Conservation (phyloP, 2,797 vertebrate genomes). For the Strix occidentalis region DNA sequence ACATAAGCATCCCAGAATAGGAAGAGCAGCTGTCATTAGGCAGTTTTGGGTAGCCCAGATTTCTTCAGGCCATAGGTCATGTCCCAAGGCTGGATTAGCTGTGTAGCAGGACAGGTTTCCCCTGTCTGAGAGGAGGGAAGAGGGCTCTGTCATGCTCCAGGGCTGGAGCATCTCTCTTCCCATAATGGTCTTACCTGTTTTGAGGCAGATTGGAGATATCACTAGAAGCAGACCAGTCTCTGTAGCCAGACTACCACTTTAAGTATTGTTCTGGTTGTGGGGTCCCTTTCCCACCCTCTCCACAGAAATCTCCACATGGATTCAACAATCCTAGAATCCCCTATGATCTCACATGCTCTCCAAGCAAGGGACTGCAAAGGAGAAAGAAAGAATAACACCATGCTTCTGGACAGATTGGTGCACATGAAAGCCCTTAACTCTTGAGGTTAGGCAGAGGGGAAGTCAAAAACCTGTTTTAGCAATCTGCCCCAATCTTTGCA, state of each 20-base stretch:
- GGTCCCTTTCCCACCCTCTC: background rate
- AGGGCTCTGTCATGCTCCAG: background rate
- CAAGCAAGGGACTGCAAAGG: background rate
- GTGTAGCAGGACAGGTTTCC: background rate
- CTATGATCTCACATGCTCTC: background rate
- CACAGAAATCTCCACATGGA: background rate
- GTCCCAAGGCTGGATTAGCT: background rate
- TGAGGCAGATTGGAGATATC: background rate
- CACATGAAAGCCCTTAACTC: background rate
- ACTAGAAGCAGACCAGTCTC: background rate
- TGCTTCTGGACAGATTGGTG: background rate
- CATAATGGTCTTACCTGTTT: background rate
- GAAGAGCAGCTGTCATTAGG: background rate
- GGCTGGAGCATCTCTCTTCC: background rate
- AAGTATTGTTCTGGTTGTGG: background rate
- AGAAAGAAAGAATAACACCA: background rate
- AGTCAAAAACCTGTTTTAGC: background rate
- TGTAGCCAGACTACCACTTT: background rate
- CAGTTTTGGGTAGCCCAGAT: background rate
- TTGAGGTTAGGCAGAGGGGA: background rate
- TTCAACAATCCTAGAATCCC: background rate
- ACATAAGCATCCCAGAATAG: background rate
- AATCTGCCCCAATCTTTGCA: fast-evolving
- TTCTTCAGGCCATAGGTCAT: background rate
- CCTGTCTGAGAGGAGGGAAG: background rate